A percentile compares a stretch with the other conserved stretches of the same genome.
These are phyloP conservation scores for Psittacula cyanocephala DNA, from an alignment of 2,113 vertebrate species.

Conservation along the genomic window DNA sequence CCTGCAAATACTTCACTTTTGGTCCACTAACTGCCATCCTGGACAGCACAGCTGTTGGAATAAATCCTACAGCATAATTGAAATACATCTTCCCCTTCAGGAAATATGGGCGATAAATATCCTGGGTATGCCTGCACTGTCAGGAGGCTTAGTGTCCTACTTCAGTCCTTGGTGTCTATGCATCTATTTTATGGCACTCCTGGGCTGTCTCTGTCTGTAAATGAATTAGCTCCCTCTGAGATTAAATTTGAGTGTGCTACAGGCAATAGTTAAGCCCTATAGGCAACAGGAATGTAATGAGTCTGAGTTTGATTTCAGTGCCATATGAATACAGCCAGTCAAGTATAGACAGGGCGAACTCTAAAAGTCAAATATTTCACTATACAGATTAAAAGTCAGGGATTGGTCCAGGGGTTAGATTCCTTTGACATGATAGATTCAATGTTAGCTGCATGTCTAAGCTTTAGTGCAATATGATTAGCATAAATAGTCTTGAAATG, in stretches of 20 bases:
- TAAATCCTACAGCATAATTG: not conserved
- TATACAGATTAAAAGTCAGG: not conserved
- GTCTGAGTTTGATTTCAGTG: not conserved
- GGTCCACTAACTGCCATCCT: not conserved
- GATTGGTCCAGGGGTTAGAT: not conserved
- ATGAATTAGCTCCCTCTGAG: not conserved
- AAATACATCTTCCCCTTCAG: not conserved
- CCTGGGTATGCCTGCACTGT: not conserved
- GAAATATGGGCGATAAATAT: not conserved
- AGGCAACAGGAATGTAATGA: not conserved
- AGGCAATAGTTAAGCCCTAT: not conserved
- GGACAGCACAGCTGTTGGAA: not conserved
- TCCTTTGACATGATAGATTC: not conserved
- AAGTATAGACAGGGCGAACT: not conserved
- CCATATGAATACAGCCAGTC: not conserved
- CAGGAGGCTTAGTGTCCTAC: not conserved
- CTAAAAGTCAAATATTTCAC: not conserved
- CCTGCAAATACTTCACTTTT: not conserved
- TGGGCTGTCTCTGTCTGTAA: not conserved
- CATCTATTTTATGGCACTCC: not conserved
- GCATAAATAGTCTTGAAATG: not conserved
- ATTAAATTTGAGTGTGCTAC: not conserved
- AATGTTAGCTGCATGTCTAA: not conserved
- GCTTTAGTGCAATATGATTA: not conserved
- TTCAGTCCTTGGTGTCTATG: not conserved